phyloP scores from a whole-genome alignment of 2,888 invertebrate genomes.

The Agriopis aurantiaria region DNA sequence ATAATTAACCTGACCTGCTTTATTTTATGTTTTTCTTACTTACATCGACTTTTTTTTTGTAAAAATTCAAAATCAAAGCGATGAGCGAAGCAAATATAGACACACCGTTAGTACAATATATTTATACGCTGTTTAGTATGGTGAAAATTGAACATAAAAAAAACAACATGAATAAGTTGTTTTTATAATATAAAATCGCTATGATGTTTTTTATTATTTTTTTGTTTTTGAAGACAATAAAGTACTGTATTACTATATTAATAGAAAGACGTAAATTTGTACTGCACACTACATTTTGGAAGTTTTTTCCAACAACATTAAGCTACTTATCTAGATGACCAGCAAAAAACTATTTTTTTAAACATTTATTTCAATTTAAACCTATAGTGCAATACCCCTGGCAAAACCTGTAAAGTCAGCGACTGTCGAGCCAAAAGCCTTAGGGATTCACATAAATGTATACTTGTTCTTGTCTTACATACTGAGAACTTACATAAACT shows the following conservation, averaged over 20 bases:
- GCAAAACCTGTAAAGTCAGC: constrained; percentile 81
- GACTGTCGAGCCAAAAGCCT: constrained; percentile 69
- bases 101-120: too few relatives aligned
- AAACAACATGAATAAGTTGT: too few relatives aligned
- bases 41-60: too few relatives aligned
- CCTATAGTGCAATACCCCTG: constrained; percentile 66
- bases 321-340: too few relatives aligned
- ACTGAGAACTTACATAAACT: constrained; percentile 34
- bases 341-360: constrained; percentile 2
- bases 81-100: too few relatives aligned
- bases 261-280: background rate
- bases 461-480: constrained; percentile 60
- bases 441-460: constrained; percentile 50
- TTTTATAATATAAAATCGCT: too few relatives aligned
- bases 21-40: too few relatives aligned
- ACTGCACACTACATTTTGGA: background rate
- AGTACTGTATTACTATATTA: background rate
- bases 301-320: background rate
- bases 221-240: background rate
- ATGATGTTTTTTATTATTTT: background rate
- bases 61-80: too few relatives aligned
- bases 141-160: too few relatives aligned
- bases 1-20: too few relatives aligned
- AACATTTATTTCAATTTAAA: constrained; percentile 7
- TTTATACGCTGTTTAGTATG: too few relatives aligned